Conservation (phyloP, 2,797 vertebrate genomes). For the Anabas testudineus region DNA sequence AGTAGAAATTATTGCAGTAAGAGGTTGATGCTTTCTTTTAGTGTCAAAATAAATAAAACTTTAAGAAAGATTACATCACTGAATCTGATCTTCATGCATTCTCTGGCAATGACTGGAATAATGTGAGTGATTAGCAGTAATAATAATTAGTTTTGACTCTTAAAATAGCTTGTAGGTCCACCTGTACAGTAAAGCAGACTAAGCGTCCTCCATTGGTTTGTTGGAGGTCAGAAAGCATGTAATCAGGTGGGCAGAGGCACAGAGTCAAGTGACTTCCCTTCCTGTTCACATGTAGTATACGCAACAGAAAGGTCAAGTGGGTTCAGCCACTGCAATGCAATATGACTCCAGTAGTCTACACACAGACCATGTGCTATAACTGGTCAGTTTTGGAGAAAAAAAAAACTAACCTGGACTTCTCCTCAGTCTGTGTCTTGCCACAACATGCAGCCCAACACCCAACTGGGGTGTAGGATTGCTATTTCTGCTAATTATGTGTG, state of each 20-base stretch:
- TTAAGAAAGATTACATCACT: too few species aligned
- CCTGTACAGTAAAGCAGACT: neutral
- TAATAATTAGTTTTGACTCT: neutral
- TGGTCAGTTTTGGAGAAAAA: neutral
- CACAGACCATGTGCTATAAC: neutral
- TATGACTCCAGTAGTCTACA: neutral
- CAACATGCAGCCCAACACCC: constrained; percentile 37
- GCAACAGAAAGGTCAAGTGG: constrained; percentile 17
- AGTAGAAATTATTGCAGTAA: too few species aligned
- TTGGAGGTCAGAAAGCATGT: constrained; percentile 10
- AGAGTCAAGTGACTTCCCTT: constrained; percentile 14
- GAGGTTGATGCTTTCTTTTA: too few species aligned
- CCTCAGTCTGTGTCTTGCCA: constrained; percentile 13
- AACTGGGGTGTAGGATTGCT: constrained; percentile 23
- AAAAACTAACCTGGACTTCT: too few species aligned
- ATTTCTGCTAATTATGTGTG: constrained; percentile 35
- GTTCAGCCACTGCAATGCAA: constrained; percentile 13
- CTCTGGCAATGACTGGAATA: constrained; percentile 1
- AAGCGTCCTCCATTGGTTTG: neutral
- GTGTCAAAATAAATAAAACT: too few species aligned
- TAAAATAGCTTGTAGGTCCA: neutral
- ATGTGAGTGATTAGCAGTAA: neutral
- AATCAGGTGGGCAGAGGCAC: neutral
- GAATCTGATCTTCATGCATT: neutral
- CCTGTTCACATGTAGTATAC: constrained; percentile 12